Conservation (phyloP, 2,888 invertebrate genomes). For the Auanema sp. region DNA sequence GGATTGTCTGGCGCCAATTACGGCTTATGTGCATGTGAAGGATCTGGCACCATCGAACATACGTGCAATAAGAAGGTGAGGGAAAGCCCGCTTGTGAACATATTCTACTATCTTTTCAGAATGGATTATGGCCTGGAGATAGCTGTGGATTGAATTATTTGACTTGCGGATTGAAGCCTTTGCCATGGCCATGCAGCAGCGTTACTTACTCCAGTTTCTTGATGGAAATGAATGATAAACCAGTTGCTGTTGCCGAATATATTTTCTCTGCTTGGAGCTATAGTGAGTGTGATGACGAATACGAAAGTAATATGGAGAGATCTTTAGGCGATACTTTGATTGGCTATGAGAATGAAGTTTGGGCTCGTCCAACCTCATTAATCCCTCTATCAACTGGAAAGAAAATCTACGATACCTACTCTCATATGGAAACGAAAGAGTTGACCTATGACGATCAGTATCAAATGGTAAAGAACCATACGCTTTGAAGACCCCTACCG, state of each 20-base stretch:
- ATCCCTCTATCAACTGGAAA: slow-evolving; percentile 38
- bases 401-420: slow-evolving; percentile 34
- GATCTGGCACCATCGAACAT: slow-evolving; percentile 32
- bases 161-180: not conserved
- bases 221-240: no score
- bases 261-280: no score
- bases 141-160: not conserved
- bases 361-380: slow-evolving; percentile 46
- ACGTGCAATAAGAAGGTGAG: slow-evolving; percentile 42
- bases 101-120: not conserved
- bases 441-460: slow-evolving; percentile 42
- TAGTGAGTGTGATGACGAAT: no score
- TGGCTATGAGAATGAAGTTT: slow-evolving; percentile 42
- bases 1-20: slow-evolving; percentile 58
- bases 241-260: no score
- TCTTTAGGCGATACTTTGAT: slow-evolving; percentile 49
- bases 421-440: slow-evolving; percentile 53
- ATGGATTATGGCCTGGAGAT: not conserved
- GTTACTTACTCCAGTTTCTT: not conserved
- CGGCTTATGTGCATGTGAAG: slow-evolving; percentile 56
- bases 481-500: no score
- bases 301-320: no score
- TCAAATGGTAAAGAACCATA: slow-evolving; percentile 17
- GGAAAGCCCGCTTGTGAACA: not conserved
- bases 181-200: not conserved